Base-by-base conservation (phyloP, 2,797 vertebrate species). In the Falco concolor region DNA sequence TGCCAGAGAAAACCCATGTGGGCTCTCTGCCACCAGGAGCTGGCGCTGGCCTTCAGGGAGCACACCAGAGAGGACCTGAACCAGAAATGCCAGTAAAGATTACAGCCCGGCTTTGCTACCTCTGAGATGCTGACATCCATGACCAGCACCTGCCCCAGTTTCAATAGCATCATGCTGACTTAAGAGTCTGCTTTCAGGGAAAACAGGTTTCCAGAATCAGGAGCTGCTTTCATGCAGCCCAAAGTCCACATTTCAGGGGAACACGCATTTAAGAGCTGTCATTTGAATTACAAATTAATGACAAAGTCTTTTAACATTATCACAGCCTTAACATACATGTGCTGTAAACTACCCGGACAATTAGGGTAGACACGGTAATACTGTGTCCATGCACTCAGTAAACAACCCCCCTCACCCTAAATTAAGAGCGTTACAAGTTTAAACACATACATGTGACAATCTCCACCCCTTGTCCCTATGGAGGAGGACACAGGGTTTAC, bases 301-400 rank as follows among this genome's bases (percentile, higher is more conserved):
- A 38, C 42, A 42, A 77, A 34, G 19, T n/a, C 8, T 49, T 91
- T 75, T 23, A 56, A 36, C 14, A 45, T 34, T 50, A 61, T 73
- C 60, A 65, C 10, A 74, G 13, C 32, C 23, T 90, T 57, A 73
- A 34, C 9, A 42, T 14, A 32, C 4, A 28, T 0, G 0, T 13
- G 32, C 34, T 42, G 20, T 24, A 47, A 42, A 40, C 44, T 44
- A 44, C 44, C 32, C 10, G 34, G 42, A 32, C 13, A 28, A 6
- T 50, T 45, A 1, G 3, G 28, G 5, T 17, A 13, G 21, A 56
- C 28, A 6, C 13, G 17, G 3, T 57, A 69, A 77, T 25, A 13
- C 7, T 13, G 3, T n/a, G 52, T 24, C 25, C 15, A 11, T 13
- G 6, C 14, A 4, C 54, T 56, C 54, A 45, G 54, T 27, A 79